phyloP scores from a whole-genome alignment of 2,797 vertebrate species.

The Dallia pectoralis region DNA sequence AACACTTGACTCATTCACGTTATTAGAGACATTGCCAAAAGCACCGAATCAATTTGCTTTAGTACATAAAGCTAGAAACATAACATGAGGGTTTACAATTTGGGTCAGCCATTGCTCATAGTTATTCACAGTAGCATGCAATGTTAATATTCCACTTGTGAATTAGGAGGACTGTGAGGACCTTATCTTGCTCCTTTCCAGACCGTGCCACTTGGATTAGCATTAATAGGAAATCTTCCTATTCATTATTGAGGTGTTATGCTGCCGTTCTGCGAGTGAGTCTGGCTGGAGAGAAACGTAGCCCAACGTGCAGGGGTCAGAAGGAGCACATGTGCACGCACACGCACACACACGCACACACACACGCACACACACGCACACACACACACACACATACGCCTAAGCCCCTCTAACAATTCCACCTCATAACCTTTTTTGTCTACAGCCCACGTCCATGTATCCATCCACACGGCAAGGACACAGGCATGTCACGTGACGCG shows the following conservation, averaged over 20 bases:
- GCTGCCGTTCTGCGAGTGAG: constrained; percentile 33
- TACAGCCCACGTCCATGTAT: not conserved
- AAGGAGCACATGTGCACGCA: not conserved
- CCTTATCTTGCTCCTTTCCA: not conserved
- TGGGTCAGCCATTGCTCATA: not conserved
- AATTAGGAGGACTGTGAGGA: not conserved
- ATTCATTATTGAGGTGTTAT: constrained; percentile 9
- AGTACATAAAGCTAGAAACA: not conserved
- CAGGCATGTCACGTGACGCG: not conserved
- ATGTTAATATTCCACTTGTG: not conserved
- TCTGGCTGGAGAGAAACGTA: constrained; percentile 1
- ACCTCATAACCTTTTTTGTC: too few relatives aligned
- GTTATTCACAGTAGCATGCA: not conserved
- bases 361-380: not conserved
- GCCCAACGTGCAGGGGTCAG: not conserved
- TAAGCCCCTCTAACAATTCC: not conserved
- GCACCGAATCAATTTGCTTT: not conserved
- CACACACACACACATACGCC: not conserved
- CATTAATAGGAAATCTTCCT: not conserved
- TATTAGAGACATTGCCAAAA: not conserved
- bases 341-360: not conserved
- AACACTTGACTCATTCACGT: not conserved
- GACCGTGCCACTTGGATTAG: not conserved
- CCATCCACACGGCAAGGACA: constrained; percentile 1
- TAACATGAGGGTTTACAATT: not conserved